Conservation (phyloP, 1,140 invertebrate species). For the Lepidurus arcticus region DNA sequence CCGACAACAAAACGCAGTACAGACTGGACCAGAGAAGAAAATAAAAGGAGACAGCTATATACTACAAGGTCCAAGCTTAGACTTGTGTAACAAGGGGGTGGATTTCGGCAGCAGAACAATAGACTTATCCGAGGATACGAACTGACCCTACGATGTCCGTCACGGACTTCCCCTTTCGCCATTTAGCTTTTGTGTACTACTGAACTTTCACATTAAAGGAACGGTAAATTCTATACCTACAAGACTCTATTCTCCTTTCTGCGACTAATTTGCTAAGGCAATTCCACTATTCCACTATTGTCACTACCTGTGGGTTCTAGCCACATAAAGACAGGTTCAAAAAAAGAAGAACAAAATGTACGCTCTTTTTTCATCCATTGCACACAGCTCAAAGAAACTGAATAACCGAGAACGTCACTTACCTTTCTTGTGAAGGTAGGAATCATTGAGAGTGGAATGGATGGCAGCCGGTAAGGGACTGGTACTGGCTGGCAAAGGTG, state of each 20-base stretch:
- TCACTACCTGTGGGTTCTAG: too few relatives aligned
- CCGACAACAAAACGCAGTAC: neutral
- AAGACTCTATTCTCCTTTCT: neutral
- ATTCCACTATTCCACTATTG: too few relatives aligned
- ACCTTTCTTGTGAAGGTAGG: slow-evolving; percentile 32
- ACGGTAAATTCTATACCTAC: neutral
- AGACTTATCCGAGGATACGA: neutral
- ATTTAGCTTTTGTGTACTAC: neutral
- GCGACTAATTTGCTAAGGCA: too few relatives aligned
- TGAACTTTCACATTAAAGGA: neutral
- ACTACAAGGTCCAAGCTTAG: neutral
- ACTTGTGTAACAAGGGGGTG: neutral
- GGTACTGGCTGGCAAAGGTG: slow-evolving; percentile 28
- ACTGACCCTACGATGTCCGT: slow-evolving; percentile 1
- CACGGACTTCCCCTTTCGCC: neutral
- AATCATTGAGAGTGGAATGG: slow-evolving; percentile 23
- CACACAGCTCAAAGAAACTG: neutral
- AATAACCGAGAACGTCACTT: neutral
- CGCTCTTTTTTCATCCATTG: neutral
- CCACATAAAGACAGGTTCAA: too few relatives aligned
- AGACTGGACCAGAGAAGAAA: neutral
- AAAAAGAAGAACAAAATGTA: too few relatives aligned
- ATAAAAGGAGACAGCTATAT: neutral
- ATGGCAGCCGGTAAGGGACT: slow-evolving; percentile 30
- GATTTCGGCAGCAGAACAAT: neutral